These are phyloP conservation scores for Diphyllodes magnificus DNA, from an alignment of 2,113 vertebrate genomes.

Conservation along the genomic window DNA sequence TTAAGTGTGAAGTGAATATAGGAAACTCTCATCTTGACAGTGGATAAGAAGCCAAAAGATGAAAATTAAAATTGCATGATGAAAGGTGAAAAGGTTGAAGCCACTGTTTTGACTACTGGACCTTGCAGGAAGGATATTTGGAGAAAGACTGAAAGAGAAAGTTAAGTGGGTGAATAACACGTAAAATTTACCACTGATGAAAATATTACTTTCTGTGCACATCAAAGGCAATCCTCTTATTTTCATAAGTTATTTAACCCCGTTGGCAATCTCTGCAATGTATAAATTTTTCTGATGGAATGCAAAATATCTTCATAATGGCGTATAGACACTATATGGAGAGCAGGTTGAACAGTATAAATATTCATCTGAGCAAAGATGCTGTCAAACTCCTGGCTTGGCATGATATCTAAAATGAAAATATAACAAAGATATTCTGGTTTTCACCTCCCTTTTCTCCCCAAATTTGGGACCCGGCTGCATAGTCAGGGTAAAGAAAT, in stretches of 20 bases:
- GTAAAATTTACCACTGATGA: slow-evolving; percentile 57
- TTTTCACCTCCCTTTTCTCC: not conserved
- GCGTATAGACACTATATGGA: slow-evolving; percentile 32
- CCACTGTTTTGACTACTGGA: slow-evolving; percentile 42
- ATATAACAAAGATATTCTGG: slow-evolving; percentile 5
- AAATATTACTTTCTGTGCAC: slow-evolving; percentile 57
- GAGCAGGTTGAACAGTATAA: slow-evolving; percentile 53
- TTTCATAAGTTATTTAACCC: slow-evolving; percentile 69
- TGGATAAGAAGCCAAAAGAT: not conserved
- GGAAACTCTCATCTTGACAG: slow-evolving; percentile 21
- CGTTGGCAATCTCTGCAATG: slow-evolving; percentile 52
- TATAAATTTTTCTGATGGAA: slow-evolving; percentile 66
- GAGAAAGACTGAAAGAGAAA: slow-evolving; percentile 38
- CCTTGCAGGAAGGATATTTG: slow-evolving; percentile 28
- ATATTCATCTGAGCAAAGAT: slow-evolving; percentile 70
- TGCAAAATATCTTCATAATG: slow-evolving; percentile 55
- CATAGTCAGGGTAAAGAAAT: slow-evolving; percentile 53
- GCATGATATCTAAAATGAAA: slow-evolving; percentile 63
- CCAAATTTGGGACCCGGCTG: slow-evolving; percentile 3
- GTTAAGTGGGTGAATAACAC: slow-evolving; percentile 18
- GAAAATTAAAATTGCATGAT: slow-evolving; percentile 55
- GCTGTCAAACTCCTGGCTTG: slow-evolving; percentile 43
- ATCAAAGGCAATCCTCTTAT: slow-evolving; percentile 58
- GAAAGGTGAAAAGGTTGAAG: slow-evolving; percentile 57
- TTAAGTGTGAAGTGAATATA: slow-evolving; percentile 7